Evolutionary conservation across 1,140 invertebrate species (phyloP).

Genomic region (Cyclina sinensis): DNA sequence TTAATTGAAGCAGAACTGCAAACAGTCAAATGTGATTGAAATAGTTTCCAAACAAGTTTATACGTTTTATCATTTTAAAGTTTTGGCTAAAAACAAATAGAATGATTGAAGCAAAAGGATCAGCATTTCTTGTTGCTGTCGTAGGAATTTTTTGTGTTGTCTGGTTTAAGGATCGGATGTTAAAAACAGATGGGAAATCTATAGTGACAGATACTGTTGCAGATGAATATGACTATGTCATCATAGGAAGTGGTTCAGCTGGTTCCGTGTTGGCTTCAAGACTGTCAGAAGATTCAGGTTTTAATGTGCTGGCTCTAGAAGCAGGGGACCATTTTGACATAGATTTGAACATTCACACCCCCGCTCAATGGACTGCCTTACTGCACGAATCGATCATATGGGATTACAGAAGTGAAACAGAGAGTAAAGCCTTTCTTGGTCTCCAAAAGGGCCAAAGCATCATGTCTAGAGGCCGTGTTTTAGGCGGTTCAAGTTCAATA

Average conservation of each 20-base stretch:
- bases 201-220: too few relatives aligned
- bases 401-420: conserved; percentile 92
- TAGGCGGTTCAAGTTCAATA: not conserved
- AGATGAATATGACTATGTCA: conserved; percentile 76
- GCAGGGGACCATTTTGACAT: conserved; percentile 96
- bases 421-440: conserved; percentile 86
- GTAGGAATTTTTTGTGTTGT: too few relatives aligned
- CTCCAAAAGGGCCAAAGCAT: not conserved
- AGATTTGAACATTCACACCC: conserved; percentile 90
- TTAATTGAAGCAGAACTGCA: too few relatives aligned
- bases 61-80: too few relatives aligned
- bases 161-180: too few relatives aligned
- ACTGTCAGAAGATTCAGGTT: conserved; percentile 91
- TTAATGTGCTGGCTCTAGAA: conserved; percentile 94
- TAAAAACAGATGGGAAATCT: too few relatives aligned
- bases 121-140: too few relatives aligned
- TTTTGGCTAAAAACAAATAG: too few relatives aligned
- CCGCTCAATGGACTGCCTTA: not conserved
- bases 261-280: conserved; percentile 84
- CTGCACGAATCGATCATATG: not conserved
- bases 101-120: too few relatives aligned
- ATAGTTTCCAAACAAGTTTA: too few relatives aligned
- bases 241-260: conserved; percentile 87
- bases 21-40: too few relatives aligned
- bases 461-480: conserved; percentile 91